Percentiles rank a stretch among this genome's conserved stretches.
Evolutionary conservation across 2,113 vertebrate genomes (phyloP).

Genomic region (Phodopus roborovskii): DNA sequence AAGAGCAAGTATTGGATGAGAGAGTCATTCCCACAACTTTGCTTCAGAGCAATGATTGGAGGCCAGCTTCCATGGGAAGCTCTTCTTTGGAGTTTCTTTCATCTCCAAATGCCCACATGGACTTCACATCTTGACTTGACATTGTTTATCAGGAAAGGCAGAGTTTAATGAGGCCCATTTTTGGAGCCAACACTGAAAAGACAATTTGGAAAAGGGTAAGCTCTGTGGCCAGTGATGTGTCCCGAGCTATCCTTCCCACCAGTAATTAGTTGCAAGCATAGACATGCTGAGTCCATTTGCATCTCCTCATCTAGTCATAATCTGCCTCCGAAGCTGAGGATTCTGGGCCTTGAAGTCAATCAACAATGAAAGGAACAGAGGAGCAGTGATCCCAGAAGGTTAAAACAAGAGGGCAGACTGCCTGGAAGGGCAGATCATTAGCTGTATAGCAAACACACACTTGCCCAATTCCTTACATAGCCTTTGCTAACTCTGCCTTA

Average conservation of each 20-base stretch:
- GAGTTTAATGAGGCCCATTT: neutral
- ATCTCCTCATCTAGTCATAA: neutral
- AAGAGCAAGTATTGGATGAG: too few relatives aligned
- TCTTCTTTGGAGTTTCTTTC: neutral
- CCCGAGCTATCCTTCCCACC: neutral
- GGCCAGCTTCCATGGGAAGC: neutral
- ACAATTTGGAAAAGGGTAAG: neutral
- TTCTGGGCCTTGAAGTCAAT: neutral
- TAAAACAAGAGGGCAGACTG: neutral
- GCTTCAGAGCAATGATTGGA: neutral
- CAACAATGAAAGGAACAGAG: neutral
- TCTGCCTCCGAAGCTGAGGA: neutral
- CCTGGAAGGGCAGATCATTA: fast-evolving
- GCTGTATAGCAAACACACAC: neutral
- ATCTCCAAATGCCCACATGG: neutral
- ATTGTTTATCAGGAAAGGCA: neutral
- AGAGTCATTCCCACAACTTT: neutral
- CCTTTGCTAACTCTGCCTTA: neutral
- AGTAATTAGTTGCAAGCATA: neutral
- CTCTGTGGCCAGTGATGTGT: neutral
- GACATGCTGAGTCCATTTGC: neutral
- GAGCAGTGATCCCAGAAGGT: neutral
- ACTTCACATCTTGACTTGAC: neutral
- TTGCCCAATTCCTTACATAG: neutral
- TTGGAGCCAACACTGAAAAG: neutral